Conservation (phyloP, 2,797 vertebrate genomes). For the Erithacus rubecula region DNA sequence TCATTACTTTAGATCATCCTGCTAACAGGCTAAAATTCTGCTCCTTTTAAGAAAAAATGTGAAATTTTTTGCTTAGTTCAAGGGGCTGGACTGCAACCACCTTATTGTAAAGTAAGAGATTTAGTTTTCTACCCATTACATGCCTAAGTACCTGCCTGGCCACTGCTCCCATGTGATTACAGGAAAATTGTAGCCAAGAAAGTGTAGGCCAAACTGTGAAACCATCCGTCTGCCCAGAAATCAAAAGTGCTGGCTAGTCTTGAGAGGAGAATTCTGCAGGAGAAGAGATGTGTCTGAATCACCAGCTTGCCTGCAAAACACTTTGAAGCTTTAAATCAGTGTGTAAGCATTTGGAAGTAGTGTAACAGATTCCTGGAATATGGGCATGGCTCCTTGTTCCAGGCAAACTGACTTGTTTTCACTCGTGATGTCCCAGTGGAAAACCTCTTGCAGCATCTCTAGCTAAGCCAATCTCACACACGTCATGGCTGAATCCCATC, state of each 20-base stretch:
- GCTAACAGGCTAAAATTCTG: not conserved
- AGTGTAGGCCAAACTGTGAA: not conserved
- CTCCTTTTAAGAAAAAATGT: not conserved
- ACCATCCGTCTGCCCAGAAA: not conserved
- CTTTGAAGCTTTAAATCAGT: not conserved
- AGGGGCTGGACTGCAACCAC: not conserved
- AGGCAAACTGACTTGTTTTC: not conserved
- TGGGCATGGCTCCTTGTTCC: not conserved
- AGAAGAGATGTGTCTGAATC: not conserved
- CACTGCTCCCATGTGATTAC: not conserved
- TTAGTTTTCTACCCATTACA: not conserved
- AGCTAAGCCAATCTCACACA: not conserved
- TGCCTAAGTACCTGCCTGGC: not conserved
- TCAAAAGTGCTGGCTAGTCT: not conserved
- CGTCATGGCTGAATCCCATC: not conserved
- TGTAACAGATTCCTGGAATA: not conserved
- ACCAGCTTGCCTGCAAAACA: not conserved
- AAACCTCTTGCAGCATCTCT: not conserved
- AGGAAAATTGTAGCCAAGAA: not conserved
- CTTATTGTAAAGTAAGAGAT: not conserved
- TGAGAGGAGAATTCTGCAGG: not conserved
- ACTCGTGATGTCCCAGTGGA: not conserved
- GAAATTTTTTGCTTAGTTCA: not conserved
- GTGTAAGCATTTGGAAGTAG: not conserved
- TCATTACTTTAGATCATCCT: not conserved